phyloP scores from a whole-genome alignment of 2,888 invertebrate species.

The Lithosia quadra region DNA sequence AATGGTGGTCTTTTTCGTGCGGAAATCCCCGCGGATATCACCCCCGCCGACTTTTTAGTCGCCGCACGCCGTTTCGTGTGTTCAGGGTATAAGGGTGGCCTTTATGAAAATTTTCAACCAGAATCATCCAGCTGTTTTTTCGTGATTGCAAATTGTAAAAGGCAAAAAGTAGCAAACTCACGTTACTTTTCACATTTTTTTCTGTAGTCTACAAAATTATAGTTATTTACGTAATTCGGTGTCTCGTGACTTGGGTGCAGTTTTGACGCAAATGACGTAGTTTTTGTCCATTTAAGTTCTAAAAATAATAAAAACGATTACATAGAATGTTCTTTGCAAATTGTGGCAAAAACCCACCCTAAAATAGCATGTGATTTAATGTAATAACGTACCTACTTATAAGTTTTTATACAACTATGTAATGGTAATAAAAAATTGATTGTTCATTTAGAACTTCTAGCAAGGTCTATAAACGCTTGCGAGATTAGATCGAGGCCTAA shows the following conservation, averaged over 20 bases:
- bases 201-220: neutral
- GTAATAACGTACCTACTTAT: neutral
- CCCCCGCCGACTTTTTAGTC: no score
- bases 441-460: no score
- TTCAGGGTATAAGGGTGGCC: no score
- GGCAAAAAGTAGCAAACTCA: neutral
- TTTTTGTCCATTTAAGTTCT: neutral
- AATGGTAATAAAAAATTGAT: no score
- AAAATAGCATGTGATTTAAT: neutral
- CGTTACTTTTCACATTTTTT: neutral
- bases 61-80: no score
- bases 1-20: no score
- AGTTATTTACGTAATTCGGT: neutral
- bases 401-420: neutral
- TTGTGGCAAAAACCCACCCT: neutral
- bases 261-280: neutral
- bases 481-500: no score
- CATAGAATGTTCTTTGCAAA: neutral
- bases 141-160: no score
- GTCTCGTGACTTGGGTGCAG: neutral
- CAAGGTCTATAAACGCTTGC: no score
- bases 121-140: neutral
- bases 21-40: no score
- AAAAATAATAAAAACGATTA: neutral
- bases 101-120: no score